Conservation (phyloP, 2,797 vertebrate genomes). For the Dallia pectoralis region DNA sequence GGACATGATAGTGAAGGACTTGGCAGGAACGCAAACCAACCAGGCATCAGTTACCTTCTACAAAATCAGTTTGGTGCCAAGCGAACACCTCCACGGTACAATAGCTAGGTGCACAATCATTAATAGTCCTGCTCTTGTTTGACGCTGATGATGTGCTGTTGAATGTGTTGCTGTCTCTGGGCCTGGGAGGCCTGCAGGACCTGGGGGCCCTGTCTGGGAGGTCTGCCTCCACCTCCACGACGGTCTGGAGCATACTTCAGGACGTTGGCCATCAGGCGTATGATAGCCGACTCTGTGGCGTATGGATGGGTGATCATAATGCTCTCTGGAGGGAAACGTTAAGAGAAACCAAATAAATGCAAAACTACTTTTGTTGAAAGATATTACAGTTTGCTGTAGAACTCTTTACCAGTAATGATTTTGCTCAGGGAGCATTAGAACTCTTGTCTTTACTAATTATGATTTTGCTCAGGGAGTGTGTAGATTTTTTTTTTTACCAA, state of each 20-base stretch:
- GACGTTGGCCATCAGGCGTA: constrained; percentile 6
- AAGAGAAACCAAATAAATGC: not conserved
- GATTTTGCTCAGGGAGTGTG: not conserved
- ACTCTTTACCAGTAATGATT: constrained; percentile 5
- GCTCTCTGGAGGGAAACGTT: not conserved
- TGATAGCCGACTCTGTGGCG: not conserved
- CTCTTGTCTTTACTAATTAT: constrained; percentile 10
- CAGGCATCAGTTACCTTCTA: not conserved
- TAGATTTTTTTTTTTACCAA: not conserved
- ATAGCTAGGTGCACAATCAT: not conserved
- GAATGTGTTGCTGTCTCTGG: not conserved
- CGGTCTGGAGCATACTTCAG: constrained; percentile 9
- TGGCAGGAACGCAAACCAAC: not conserved
- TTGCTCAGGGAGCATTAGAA: not conserved
- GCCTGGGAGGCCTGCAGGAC: not conserved
- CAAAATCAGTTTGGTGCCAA: too few species aligned
- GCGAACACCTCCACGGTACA: too few species aligned
- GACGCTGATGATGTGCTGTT: constrained; percentile 3
- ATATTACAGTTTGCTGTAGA: not conserved
- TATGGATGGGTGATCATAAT: constrained; percentile 4
- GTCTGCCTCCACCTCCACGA: not conserved
- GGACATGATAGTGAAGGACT: not conserved
- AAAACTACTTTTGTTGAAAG: not conserved
- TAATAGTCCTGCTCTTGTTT: constrained; percentile 8
- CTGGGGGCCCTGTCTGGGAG: not conserved